A percentile compares a stretch with the other conserved stretches of the same genome.
These are phyloP conservation scores for Pelochelys cantorii DNA, from an alignment of 2,797 vertebrate genomes.

Conservation along the genomic window DNA sequence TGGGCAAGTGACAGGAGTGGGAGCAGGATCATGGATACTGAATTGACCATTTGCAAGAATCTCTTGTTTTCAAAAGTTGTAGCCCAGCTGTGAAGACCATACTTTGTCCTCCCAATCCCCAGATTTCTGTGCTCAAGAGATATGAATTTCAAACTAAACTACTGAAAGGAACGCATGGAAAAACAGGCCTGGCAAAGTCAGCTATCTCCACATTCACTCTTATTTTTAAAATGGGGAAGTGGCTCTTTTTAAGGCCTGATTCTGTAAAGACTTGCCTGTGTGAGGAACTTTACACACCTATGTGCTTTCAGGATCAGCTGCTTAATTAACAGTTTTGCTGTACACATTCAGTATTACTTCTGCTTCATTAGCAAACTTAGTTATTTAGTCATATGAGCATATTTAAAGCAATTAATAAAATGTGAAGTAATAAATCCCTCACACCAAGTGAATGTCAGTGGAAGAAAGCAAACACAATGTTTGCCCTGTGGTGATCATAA, in stretches of 20 bases:
- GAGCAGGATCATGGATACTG: constrained; percentile 5
- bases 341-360: constrained; percentile 12
- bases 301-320: constrained; percentile 39
- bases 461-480: not conserved
- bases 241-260: constrained; percentile 6
- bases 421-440: constrained; percentile 17
- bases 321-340: constrained; percentile 35
- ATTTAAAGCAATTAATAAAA: not conserved
- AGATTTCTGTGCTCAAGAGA: not conserved
- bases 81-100: constrained; percentile 22
- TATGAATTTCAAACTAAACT: not conserved
- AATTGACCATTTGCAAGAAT: constrained; percentile 27
- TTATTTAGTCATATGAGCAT: constrained; percentile 4
- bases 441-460: not conserved
- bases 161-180: not conserved
- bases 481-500: not conserved
- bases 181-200: not conserved
- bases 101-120: not conserved
- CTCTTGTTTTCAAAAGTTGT: constrained; percentile 21
- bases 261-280: not conserved
- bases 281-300: not conserved
- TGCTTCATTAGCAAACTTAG: not conserved
- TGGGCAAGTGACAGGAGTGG: too few species aligned
- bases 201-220: not conserved
- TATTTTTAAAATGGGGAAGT: constrained; percentile 9